A percentile compares a stretch with the other conserved stretches of the same genome.
phyloP scores from a whole-genome alignment of 2,888 invertebrate species.

The Cosmopolites sordidus region DNA sequence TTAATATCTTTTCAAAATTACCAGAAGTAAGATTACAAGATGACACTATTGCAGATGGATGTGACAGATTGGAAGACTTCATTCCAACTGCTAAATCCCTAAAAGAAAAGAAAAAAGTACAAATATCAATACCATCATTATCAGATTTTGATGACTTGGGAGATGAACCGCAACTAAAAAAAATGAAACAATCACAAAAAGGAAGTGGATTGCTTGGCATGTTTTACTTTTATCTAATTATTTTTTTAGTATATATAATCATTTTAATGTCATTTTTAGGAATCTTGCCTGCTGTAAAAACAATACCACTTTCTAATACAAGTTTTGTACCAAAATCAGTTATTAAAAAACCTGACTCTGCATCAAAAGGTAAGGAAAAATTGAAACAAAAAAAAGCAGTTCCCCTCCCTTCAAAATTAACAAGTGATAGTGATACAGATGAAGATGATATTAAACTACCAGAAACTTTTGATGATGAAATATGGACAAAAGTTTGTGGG shows the following conservation, averaged over 20 bases:
- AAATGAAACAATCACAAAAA: conserved; percentile 31
- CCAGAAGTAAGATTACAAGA: conserved; percentile 32
- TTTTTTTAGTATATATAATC: conserved; percentile 12
- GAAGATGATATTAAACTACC: conserved; percentile 43
- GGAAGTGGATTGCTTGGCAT: conserved; percentile 36
- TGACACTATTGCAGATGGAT: too few species aligned
- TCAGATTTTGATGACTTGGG: conserved; percentile 35
- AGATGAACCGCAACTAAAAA: conserved; percentile 32
- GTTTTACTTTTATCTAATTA: conserved; percentile 28
- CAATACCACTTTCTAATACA: conserved; percentile 13
- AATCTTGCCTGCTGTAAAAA: background rate
- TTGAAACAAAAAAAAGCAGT: conserved; percentile 14
- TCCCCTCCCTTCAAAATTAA: background rate
- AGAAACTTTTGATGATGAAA: conserved; percentile 46
- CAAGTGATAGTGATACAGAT: conserved; percentile 34
- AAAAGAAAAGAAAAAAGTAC: conserved; percentile 36
- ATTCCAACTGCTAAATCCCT: conserved; percentile 36
- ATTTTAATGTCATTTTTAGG: background rate
- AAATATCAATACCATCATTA: conserved; percentile 39
- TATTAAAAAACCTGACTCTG: background rate
- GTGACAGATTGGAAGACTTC: conserved; percentile 40
- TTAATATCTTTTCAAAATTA: conserved; percentile 31
- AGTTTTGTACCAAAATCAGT: conserved; percentile 6
- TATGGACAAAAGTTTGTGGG: conserved; percentile 51
- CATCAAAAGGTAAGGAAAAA: conserved; percentile 8